Conservation (phyloP, 2,888 invertebrate genomes). For the Magallana nippona region DNA sequence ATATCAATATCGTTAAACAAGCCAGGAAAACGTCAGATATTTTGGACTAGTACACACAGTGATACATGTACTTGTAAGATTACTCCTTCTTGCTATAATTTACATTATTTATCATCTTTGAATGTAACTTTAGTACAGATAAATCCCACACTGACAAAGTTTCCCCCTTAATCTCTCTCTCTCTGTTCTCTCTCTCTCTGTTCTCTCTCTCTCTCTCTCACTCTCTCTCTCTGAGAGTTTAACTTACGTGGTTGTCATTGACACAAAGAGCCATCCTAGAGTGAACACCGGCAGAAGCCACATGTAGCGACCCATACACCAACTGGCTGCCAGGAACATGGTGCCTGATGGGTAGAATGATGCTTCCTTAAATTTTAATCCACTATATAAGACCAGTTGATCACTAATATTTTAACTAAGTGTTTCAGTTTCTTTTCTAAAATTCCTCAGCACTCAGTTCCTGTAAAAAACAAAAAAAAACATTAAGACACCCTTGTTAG, state of each 20-base stretch:
- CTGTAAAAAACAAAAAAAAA: background rate
- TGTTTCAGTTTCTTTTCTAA: no score
- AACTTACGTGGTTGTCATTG: conserved; percentile 47
- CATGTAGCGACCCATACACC: conserved; percentile 44
- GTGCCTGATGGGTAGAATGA: background rate
- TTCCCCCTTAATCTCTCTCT: background rate
- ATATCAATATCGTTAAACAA: no score
- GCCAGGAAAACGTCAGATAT: no score
- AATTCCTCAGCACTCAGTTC: background rate
- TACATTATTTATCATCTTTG: no score
- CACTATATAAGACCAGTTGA: no score
- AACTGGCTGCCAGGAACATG: conserved; percentile 48
- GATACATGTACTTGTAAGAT: no score
- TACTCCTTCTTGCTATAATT: no score
- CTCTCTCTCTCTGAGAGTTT: background rate
- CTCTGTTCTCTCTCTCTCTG: conserved; percentile 26
- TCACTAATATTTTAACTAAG: no score
- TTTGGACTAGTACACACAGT: no score
- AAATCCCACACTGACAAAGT: no score
- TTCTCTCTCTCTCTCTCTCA: conserved; percentile 14
- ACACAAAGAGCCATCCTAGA: conserved; percentile 40
- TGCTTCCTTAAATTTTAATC: background rate
- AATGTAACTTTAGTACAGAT: no score
- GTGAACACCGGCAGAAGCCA: conserved; percentile 45
- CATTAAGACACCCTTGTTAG: no score